Evolutionary conservation across 92 coral and sea anemone genomes (phyloP), one percentile per base, ranked within the genome.

Genomic region (Actinostola sp.): DNA sequence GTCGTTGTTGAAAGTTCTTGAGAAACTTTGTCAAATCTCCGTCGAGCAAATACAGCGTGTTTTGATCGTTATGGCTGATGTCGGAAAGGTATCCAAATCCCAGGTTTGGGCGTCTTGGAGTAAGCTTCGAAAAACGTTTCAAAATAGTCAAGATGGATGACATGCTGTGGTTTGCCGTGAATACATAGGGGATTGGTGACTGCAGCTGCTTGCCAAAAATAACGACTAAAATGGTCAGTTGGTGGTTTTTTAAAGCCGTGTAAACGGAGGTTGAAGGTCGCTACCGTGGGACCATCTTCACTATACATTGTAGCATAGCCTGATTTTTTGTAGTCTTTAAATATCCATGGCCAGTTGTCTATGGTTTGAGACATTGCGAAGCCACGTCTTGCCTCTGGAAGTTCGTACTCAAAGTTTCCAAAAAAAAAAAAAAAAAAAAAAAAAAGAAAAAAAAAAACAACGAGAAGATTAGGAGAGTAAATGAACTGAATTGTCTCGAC

Each of bases 331-430:
- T n/a, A n/a, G n/a, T n/a, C n/a, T n/a, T 32, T 81, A 77, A 93
- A 93, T 34, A 93, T 77, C 89, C 94, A 92, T 13, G 98, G 96
- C 98, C 98, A 93, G 56, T 72, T 66, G 82, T 93, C 96, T 17
- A 93, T 80, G 6, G 93, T 80, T 14, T 67, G 77, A 26, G 83
- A 53, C 24, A 73, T 87, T 8, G 67, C 66, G 38, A 53, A 87
- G 45, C 73, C 87, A 30, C 96, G 85, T n/a, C 98, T 81, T 20
- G 96, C 98, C 34, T 92, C 97, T 7, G 97, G 97, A 6, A 92
- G 84, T 35, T 88, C 89, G 2, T 70, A 36, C 63, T 92, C 97
- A 70, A 89, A 89, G 73, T 81, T 72, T 41, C 94, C 97, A 87
- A 6, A n/a, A n/a, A n/a, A n/a, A n/a, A n/a, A n/a, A n/a, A n/a